Base-by-base conservation (phyloP, 2,888 invertebrate genomes). In the Eupithecia tripunctaria region DNA sequence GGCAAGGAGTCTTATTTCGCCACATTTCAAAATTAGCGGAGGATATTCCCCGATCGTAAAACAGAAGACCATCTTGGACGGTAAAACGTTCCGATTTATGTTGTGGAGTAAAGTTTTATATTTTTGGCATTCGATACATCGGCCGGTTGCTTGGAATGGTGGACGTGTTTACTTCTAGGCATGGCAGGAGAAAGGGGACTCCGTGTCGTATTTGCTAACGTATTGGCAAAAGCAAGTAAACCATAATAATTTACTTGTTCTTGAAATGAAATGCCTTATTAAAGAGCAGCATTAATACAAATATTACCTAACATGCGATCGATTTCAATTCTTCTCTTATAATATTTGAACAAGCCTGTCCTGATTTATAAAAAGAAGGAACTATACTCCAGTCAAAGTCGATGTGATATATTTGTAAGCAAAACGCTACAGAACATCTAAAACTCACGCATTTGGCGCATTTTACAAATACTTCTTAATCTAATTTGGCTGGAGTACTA, bases 1-100 rank as follows among this genome's bases (percentile, higher is more conserved):
- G 78, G 77, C 73, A 78, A 75, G 79, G 82, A 82, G 80, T 83
- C 86, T 85, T 84, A 85, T 85, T 87, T 84, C 82, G 81, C 85
- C 84, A 85, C 87, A 86, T 87, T 87, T 85, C 84, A 86, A 86
- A 87, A 88, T 87, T 88, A 88, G 84, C 85, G 81, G 80, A 76
- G 82, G 80, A 85, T 85, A 82, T 80, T 76, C 76, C 69, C 71
- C 78, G 80, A 81, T 77, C 78, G 77, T 83, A 82, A 87, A 84
- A 82, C 81, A 82, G 76, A 79, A 76, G 83, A 76, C 80, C 81
- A 83, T 77, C 75, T 80, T 71, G 67, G 77, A 70, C 76, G 78
- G 78, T 86, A 85, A 86, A 86, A 81, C 76, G 77, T 79, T 70
- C 81, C 79, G 83, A 87, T 87, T 87, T 85, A 85, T 85, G 84